Evolutionary conservation across 2,113 vertebrate genomes (phyloP).

Genomic region (Ptilonorhynchus violaceus): DNA sequence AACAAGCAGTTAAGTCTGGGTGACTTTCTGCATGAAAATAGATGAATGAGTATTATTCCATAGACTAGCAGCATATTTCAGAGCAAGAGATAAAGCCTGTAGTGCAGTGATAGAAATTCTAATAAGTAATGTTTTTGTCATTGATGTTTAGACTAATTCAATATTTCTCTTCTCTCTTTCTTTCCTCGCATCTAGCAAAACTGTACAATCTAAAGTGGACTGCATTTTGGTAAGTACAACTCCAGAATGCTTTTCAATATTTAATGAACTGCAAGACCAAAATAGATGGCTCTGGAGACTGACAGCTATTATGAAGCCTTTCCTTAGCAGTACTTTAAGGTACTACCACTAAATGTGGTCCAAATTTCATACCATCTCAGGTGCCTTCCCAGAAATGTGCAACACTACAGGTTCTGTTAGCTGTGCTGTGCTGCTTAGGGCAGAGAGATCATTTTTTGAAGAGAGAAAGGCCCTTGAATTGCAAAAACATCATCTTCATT

Average conservation of each 20-base stretch:
- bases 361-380: neutral
- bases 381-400: neutral
- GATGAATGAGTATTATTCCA: neutral
- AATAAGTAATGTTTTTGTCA: neutral
- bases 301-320: neutral
- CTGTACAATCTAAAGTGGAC: constrained; percentile 98
- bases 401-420: neutral
- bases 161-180: constrained; percentile 58
- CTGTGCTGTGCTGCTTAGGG: neutral
- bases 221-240: constrained; percentile 94
- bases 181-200: constrained; percentile 87
- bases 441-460: neutral
- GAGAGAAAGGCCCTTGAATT: neutral
- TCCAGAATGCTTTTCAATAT: constrained; percentile 38
- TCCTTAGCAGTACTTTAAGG: neutral
- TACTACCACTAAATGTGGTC: neutral
- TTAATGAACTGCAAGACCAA: constrained; percentile 11
- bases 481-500: neutral
- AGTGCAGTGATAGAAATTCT: neutral
- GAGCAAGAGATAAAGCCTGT: neutral
- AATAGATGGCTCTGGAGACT: constrained; percentile 6
- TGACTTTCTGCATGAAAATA: neutral
- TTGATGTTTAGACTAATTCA: constrained; percentile 55
- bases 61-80: neutral
- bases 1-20: neutral